These are phyloP conservation scores for Vanessa tameamea DNA, from an alignment of 1,140 invertebrate species.

Conservation along the genomic window DNA sequence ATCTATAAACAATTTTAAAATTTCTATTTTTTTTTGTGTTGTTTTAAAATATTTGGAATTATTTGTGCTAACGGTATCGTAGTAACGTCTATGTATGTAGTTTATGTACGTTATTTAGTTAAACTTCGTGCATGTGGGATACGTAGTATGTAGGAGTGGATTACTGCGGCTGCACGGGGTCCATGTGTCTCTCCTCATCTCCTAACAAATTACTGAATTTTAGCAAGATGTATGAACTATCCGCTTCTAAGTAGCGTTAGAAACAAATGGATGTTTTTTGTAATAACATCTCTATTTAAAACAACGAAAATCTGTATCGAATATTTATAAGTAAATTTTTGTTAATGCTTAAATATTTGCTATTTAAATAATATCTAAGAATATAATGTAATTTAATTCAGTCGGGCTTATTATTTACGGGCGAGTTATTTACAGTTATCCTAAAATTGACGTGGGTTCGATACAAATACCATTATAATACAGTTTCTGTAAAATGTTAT, in stretches of 20 bases:
- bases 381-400: no score
- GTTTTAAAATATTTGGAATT: no score
- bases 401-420: no score
- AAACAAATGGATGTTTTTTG: neutral
- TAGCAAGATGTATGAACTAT: slow-evolving; percentile 41
- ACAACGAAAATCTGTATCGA: no score
- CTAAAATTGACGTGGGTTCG: neutral
- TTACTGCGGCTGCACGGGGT: slow-evolving; percentile 29
- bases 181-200: slow-evolving; percentile 38
- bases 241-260: slow-evolving; percentile 16
- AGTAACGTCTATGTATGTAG: no score
- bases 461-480: neutral
- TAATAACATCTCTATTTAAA: neutral
- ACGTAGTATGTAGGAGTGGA: slow-evolving; percentile 42
- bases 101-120: neutral
- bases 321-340: neutral
- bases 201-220: slow-evolving; percentile 48
- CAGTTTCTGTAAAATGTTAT: neutral
- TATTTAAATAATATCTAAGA: no score
- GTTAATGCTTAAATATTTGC: neutral
- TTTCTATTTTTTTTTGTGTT: no score
- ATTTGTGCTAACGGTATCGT: no score
- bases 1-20: no score
- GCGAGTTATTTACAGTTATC: neutral
- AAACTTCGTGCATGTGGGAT: slow-evolving; percentile 21